A percentile compares a stretch with the other conserved stretches of the same genome.
Evolutionary conservation across 1,140 invertebrate species (phyloP).

Genomic region (Trichonephila clavata): DNA sequence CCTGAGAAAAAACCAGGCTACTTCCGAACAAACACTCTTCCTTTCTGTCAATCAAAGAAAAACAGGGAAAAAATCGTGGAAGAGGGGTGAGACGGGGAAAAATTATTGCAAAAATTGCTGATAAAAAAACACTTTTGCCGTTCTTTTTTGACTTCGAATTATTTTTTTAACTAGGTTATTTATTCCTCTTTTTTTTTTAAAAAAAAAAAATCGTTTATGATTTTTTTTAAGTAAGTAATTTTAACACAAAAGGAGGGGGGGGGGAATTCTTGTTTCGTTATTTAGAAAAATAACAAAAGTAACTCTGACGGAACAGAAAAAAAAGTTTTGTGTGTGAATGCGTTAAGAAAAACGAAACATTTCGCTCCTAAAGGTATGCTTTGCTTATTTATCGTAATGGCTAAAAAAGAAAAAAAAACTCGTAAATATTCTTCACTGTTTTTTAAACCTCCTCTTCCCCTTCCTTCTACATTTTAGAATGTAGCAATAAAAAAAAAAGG

Average conservation of each 20-base stretch:
- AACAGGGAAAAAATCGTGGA: background rate
- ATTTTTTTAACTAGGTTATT: background rate
- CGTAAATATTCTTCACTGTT: too few relatives aligned
- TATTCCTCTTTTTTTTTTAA: background rate
- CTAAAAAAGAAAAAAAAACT: too few relatives aligned
- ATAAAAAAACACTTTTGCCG: background rate
- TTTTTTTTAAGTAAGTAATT: too few relatives aligned
- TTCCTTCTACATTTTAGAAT: too few relatives aligned
- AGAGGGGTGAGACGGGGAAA: background rate
- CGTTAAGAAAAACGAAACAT: background rate
- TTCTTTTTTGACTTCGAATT: background rate
- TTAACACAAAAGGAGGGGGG: too few relatives aligned
- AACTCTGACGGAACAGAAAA: background rate
- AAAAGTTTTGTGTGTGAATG: too few relatives aligned
- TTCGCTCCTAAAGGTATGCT: too few relatives aligned
- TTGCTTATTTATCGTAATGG: too few relatives aligned
- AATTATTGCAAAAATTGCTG: background rate
- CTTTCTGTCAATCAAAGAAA: conserved; percentile 23
- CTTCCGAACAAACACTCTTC: background rate
- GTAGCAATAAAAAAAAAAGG: too few relatives aligned
- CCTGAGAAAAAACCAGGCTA: background rate
- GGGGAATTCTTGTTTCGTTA: too few relatives aligned
- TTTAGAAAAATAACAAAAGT: background rate
- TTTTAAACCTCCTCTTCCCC: too few relatives aligned
- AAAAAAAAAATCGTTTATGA: too few relatives aligned